These are phyloP conservation scores for Ylistrum balloti DNA, from an alignment of 1,140 invertebrate species.

Conservation along the genomic window DNA sequence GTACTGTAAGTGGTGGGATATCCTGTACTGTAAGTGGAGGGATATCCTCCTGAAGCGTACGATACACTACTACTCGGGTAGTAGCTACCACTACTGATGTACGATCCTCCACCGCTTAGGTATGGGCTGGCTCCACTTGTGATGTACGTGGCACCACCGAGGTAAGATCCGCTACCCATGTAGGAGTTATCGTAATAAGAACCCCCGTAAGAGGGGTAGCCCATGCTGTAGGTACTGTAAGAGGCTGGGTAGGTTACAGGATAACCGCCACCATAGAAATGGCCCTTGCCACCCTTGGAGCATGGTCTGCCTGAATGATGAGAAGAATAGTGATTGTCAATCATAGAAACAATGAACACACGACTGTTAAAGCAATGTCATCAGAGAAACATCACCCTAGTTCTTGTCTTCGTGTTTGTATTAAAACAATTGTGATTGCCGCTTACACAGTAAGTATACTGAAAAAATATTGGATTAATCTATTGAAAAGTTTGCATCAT, in stretches of 20 bases:
- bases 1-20: background rate
- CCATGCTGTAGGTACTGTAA: background rate
- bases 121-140: background rate
- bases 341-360: too few species aligned
- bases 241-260: background rate
- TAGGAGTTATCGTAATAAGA: slow-evolving; percentile 9
- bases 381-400: too few species aligned
- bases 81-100: background rate
- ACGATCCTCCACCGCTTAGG: background rate
- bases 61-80: background rate
- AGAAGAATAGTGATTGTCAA: background rate
- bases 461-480: too few species aligned
- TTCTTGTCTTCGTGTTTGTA: too few species aligned
- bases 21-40: background rate
- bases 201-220: background rate
- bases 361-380: too few species aligned
- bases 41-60: background rate
- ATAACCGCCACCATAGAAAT: background rate
- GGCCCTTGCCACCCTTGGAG: background rate
- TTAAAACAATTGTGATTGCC: too few species aligned
- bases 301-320: background rate
- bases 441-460: too few species aligned
- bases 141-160: background rate
- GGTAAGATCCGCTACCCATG: background rate
- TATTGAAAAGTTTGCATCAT: too few species aligned